Evolutionary conservation across 1,140 invertebrate species (phyloP), one percentile per base, ranked within the genome.

Genomic region (Marisa cornuarietis): DNA sequence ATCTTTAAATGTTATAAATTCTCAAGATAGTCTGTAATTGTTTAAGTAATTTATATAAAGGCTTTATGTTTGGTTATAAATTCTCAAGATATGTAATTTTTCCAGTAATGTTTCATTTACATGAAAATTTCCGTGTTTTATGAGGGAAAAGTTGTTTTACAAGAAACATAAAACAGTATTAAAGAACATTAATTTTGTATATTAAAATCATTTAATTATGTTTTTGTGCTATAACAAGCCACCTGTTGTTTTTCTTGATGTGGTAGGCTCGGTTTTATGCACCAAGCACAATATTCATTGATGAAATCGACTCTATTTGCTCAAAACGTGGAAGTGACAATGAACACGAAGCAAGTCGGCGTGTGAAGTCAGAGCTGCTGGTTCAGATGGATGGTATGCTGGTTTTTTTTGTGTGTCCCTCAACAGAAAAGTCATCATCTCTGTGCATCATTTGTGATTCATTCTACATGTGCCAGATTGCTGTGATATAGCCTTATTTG

Each of bases 241-340:
- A 68, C n/a, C 22, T 68, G 13, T 31, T 71, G 69, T 22, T 31
- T 42, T 26, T n/a, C n/a, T 63, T 63, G 69, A 14, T 81, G 51
- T 86, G 92, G 51, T 90, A 97, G 96, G 98, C 98, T 10, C 93
- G 98, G 84, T 99, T 99, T 93, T 99, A 99, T 93, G 98, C 99
- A 75, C 99, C 99, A 22, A 98, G 96, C 87, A 99, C 98, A 66
- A 99, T 99, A 85, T 99, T 99, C 91, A 98, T 99, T 80, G 99
- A 99, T 92, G 99, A 99, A 93, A 99, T 99, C 80, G 99, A 99
- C 92, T 99, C 98, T 10, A 92, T 99, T 72, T 99, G 98, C 91
- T 99, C 97, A 1, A 94, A 96, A 83, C 93, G 99, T 91, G 98
- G 98, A 71, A 96, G 96, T 3, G 97, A 99, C 89, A 96, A 96